A percentile compares a stretch with the other conserved stretches of the same genome.
phyloP scores from a whole-genome alignment of 2,113 vertebrate species.

The Carassius carassius region DNA sequence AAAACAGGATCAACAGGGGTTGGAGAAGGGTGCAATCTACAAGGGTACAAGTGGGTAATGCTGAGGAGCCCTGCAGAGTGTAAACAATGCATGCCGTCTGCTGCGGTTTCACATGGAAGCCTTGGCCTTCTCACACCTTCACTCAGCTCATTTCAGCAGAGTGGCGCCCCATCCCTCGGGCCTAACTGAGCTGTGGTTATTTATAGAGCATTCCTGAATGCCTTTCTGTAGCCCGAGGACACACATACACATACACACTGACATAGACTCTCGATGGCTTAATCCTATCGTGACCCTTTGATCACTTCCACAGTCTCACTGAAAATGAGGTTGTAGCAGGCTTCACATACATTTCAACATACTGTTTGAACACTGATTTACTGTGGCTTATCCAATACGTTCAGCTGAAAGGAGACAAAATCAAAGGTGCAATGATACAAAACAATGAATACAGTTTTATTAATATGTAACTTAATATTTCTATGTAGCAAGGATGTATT shows the following conservation, averaged over 20 bases:
- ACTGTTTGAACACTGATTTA: not conserved
- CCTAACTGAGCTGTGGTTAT: conserved; percentile 65
- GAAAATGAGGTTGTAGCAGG: not conserved
- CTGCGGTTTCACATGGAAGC: conserved; percentile 22
- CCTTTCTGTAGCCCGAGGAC: conserved; percentile 63
- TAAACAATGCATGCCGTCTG: conserved; percentile 38
- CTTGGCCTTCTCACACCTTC: conserved; percentile 14
- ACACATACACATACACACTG: not conserved
- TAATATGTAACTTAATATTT: too few species aligned
- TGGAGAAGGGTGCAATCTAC: conserved; percentile 23
- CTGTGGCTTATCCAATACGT: not conserved
- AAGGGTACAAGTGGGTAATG: not conserved
- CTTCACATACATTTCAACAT: not conserved
- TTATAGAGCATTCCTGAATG: conserved; percentile 69
- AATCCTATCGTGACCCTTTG: conserved; percentile 41
- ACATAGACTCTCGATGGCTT: conserved; percentile 15
- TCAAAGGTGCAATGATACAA: too few species aligned
- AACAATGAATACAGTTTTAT: too few species aligned
- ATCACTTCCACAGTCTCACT: not conserved
- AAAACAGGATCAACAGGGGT: conserved; percentile 14
- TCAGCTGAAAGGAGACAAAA: not conserved
- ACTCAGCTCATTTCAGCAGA: conserved; percentile 24
- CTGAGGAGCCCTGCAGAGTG: conserved; percentile 26
- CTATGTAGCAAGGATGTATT: too few species aligned
- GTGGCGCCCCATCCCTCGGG: conserved; percentile 53